Evolutionary conservation across 2,888 invertebrate species (phyloP).

Genomic region (Dusona sp.): DNA sequence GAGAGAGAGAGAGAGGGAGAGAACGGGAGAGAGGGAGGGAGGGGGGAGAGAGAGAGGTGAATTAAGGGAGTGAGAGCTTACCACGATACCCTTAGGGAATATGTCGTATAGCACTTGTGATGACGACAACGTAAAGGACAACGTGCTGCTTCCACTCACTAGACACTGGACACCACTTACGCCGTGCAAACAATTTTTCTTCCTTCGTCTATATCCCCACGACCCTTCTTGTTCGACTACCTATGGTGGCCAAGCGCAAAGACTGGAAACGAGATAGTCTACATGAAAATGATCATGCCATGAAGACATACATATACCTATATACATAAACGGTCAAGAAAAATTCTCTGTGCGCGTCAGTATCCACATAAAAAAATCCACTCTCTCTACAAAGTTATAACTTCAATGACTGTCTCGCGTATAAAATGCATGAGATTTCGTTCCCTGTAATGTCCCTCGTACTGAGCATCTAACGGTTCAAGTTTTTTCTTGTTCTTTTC

Average conservation of each 20-base stretch:
- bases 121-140: slow-evolving; percentile 59
- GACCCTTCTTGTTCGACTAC: slow-evolving; percentile 63
- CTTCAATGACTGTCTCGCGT: slow-evolving; percentile 80
- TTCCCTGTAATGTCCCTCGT: slow-evolving; percentile 73
- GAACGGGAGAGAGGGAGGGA: slow-evolving; percentile 20
- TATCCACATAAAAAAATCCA: slow-evolving; percentile 46
- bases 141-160: slow-evolving; percentile 70
- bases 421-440: slow-evolving; percentile 84
- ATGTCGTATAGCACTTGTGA: slow-evolving; percentile 52
- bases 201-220: slow-evolving; percentile 63
- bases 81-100: slow-evolving; percentile 53
- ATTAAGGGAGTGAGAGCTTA: slow-evolving; percentile 47
- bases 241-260: slow-evolving; percentile 71
- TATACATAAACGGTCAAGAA: slow-evolving; percentile 80
- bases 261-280: slow-evolving; percentile 85
- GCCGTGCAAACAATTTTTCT: slow-evolving; percentile 78
- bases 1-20: no score
- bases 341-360: slow-evolving; percentile 77
- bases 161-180: slow-evolving; percentile 82
- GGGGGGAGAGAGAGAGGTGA: neutral
- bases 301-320: slow-evolving; percentile 12
- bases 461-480: slow-evolving; percentile 10
- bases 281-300: slow-evolving; percentile 27
- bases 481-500: slow-evolving; percentile 11
- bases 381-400: slow-evolving; percentile 75